Conservation (phyloP, 2,113 vertebrate genomes). For the Epinephelus moara region DNA sequence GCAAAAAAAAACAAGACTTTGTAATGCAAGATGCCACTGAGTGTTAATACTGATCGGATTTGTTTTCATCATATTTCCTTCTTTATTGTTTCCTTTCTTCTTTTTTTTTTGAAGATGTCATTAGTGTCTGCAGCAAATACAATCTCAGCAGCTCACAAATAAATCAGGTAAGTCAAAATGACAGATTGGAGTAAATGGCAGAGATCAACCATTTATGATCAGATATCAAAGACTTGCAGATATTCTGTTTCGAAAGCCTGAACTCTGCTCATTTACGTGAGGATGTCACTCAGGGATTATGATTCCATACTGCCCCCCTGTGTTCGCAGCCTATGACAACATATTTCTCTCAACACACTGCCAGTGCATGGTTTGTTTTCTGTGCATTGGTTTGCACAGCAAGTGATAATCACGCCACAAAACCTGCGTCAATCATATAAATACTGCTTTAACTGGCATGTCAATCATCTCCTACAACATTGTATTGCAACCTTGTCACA, state of each 20-base stretch:
- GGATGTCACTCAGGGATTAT: conserved; percentile 55
- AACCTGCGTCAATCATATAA: background rate
- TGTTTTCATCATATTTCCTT: background rate
- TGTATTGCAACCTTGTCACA: background rate
- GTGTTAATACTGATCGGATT: conserved; percentile 2
- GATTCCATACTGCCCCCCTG: conserved; percentile 83
- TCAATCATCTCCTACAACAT: background rate
- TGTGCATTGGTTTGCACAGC: background rate
- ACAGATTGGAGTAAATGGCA: conserved; percentile 35
- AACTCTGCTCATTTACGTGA: conserved; percentile 36
- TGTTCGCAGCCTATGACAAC: conserved; percentile 57
- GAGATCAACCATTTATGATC: conserved; percentile 52
- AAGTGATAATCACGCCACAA: background rate
- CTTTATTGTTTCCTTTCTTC: background rate
- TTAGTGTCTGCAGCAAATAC: background rate
- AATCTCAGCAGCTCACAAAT: conserved; percentile 20
- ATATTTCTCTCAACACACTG: conserved; percentile 4
- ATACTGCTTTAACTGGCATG: background rate
- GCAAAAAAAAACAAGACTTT: conserved; percentile 27
- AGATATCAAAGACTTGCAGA: conserved; percentile 52
- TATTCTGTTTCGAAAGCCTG: conserved; percentile 23
- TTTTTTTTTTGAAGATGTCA: background rate
- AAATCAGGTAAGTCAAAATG: conserved; percentile 39
- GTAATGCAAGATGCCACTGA: conserved; percentile 24
- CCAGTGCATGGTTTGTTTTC: background rate